Evolutionary conservation across 2,888 invertebrate genomes (phyloP).

Genomic region (Leucophora obtusa): DNA sequence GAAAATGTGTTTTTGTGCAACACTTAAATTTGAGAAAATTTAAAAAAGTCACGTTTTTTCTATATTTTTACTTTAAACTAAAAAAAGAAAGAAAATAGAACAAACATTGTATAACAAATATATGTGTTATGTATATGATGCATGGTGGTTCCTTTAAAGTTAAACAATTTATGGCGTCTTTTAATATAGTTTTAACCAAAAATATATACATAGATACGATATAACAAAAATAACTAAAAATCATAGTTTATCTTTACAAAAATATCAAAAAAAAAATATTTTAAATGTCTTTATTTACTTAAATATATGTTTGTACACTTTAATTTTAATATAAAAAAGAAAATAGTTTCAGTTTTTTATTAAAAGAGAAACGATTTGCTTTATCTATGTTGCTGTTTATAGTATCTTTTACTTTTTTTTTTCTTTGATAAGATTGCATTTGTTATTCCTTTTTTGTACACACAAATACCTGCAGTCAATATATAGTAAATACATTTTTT

Average conservation of each 20-base stretch:
- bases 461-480: constrained; percentile 28
- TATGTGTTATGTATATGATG: neutral
- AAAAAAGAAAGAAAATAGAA: constrained; percentile 15
- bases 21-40: constrained; percentile 40
- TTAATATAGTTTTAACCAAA: constrained; percentile 19
- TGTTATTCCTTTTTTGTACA: constrained; percentile 29
- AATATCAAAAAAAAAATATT: constrained; percentile 17
- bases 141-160: constrained; percentile 15
- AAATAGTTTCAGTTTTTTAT: neutral
- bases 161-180: constrained; percentile 34
- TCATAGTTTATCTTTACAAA: constrained; percentile 10
- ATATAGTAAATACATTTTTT: constrained; percentile 15
- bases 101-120: constrained; percentile 13
- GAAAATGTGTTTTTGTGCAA: neutral
- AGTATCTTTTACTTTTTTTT: constrained; percentile 20
- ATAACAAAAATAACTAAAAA: constrained; percentile 7
- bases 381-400: constrained; percentile 7
- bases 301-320: neutral
- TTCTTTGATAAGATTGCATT: constrained; percentile 56
- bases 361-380: constrained; percentile 14
- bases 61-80: neutral
- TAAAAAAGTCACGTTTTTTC: constrained; percentile 54
- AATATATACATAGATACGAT: neutral
- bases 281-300: constrained; percentile 17
- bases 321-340: neutral